phyloP scores from a whole-genome alignment of 2,888 invertebrate genomes.

The Phyto melanocephala region DNA sequence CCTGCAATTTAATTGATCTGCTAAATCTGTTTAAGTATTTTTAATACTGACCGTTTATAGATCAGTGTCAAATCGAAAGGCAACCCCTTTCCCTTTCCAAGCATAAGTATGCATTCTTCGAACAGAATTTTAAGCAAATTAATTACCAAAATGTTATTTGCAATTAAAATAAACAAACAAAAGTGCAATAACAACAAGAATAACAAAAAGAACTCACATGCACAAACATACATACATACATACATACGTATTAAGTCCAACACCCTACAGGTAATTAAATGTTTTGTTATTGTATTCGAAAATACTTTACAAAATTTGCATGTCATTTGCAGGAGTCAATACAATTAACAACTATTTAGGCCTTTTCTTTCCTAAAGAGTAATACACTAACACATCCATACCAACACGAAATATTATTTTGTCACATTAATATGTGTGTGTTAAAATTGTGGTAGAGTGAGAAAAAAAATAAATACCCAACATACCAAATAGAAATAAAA shows the following conservation, averaged over 20 bases:
- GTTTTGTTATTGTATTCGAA: constrained; percentile 18
- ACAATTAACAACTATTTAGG: constrained; percentile 35
- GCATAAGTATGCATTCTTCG: too few relatives aligned
- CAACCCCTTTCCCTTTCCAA: too few relatives aligned
- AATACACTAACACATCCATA: not conserved
- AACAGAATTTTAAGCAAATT: not conserved
- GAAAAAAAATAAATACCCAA: not conserved
- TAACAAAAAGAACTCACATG: too few relatives aligned
- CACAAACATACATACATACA: too few relatives aligned
- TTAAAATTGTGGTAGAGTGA: not conserved
- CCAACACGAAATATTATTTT: constrained; percentile 15
- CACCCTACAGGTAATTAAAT: constrained; percentile 46
- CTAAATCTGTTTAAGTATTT: too few relatives aligned
- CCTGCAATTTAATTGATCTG: too few relatives aligned
- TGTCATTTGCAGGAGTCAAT: constrained; percentile 46
- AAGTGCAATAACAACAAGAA: not conserved
- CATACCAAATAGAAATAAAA: too few relatives aligned
- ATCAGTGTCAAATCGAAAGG: too few relatives aligned
- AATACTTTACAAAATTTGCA: constrained; percentile 44
- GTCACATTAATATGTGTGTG: constrained; percentile 32
- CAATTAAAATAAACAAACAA: not conserved
- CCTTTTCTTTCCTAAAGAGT: not conserved
- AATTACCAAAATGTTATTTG: not conserved
- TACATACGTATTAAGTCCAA: not conserved
- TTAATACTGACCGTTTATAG: too few relatives aligned